Percentiles rank a stretch among this genome's conserved stretches.
Evolutionary conservation across 2,888 invertebrate species (phyloP).

Genomic region (Bugula neritina): DNA sequence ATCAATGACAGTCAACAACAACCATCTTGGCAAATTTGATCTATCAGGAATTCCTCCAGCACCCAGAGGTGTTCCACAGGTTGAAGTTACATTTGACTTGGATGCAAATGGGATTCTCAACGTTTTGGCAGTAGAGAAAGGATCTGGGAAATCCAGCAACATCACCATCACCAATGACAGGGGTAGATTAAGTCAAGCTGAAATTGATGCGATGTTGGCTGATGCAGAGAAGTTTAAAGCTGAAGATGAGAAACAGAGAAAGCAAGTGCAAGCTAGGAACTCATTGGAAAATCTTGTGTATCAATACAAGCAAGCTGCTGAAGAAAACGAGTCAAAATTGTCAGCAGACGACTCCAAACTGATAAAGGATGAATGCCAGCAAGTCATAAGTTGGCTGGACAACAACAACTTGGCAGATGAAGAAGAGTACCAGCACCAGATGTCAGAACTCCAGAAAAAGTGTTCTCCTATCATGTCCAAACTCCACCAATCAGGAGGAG

Average conservation of each 20-base stretch:
- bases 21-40: conserved; percentile 54
- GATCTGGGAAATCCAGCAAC: conserved; percentile 71
- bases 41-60: conserved; percentile 50
- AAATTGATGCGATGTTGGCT: conserved; percentile 67
- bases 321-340: conserved; percentile 60
- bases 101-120: conserved; percentile 77
- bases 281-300: conserved; percentile 41
- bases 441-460: conserved; percentile 69
- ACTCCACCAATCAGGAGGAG: conserved; percentile 35
- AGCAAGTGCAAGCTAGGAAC: conserved; percentile 40
- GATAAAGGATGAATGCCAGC: conserved; percentile 57
- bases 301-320: conserved; percentile 58
- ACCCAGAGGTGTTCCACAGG: conserved; percentile 48
- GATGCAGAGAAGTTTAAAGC: conserved; percentile 46
- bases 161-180: conserved; percentile 83
- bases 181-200: conserved; percentile 75
- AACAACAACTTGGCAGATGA: conserved; percentile 70
- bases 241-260: conserved; percentile 45
- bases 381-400: conserved; percentile 74
- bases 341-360: conserved; percentile 64
- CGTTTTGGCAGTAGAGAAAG: conserved; percentile 60
- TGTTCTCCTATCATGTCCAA: conserved; percentile 72
- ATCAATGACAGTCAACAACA: conserved; percentile 91
- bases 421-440: conserved; percentile 67
- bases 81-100: conserved; percentile 71